A percentile compares a stretch with the other conserved stretches of the same genome.
Evolutionary conservation across 1,140 invertebrate genomes (phyloP).

Genomic region (Manduca sexta): DNA sequence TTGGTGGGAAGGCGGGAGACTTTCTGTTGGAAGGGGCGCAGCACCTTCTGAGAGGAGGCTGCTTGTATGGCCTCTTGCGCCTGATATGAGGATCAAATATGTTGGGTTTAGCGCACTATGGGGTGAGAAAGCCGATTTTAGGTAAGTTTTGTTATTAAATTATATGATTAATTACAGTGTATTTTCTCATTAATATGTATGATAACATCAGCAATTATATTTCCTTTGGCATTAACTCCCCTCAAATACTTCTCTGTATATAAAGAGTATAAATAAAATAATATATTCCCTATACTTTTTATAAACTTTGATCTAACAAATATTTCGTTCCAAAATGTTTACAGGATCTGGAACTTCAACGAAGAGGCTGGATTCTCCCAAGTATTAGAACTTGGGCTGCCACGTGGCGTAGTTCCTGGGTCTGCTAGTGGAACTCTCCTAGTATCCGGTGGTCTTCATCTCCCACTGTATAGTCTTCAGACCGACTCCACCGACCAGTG

Average conservation of each 20-base stretch:
- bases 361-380: slow-evolving; percentile 80
- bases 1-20: slow-evolving; percentile 74
- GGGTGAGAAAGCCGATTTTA: slow-evolving; percentile 77
- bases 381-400: slow-evolving; percentile 77
- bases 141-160: slow-evolving; percentile 49
- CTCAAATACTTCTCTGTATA: too few relatives aligned
- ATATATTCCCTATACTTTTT: too few relatives aligned
- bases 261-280: too few relatives aligned
- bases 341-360: slow-evolving; percentile 80
- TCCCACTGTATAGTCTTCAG: slow-evolving; percentile 62
- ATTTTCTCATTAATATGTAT: too few relatives aligned
- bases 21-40: slow-evolving; percentile 74
- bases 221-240: too few relatives aligned
- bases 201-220: too few relatives aligned
- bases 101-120: slow-evolving; percentile 77
- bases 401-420: slow-evolving; percentile 76
- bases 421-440: slow-evolving; percentile 75
- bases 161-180: background rate
- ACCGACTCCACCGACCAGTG: slow-evolving; percentile 47
- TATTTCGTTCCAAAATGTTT: too few relatives aligned
- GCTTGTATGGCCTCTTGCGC: slow-evolving; percentile 74
- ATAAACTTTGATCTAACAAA: too few relatives aligned
- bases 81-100: slow-evolving; percentile 74
- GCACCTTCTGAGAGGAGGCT: slow-evolving; percentile 64
- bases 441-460: slow-evolving; percentile 75